Evolutionary conservation across 2,113 vertebrate species (phyloP).

Genomic region (Bos indicus): DNA sequence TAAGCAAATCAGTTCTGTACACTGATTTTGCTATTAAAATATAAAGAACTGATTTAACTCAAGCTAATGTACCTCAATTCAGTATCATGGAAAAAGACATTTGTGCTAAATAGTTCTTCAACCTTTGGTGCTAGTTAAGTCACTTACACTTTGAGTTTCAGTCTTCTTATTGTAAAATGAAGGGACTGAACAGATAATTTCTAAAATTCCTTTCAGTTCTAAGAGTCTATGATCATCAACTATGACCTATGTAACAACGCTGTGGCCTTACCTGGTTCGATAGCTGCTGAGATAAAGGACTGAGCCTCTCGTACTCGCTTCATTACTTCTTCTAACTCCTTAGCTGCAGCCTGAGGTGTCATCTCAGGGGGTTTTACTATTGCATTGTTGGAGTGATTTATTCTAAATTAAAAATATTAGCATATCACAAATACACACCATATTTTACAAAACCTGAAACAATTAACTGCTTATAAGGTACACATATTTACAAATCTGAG

Average conservation of each 20-base stretch:
- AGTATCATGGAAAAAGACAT: not conserved
- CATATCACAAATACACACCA: slow-evolving; percentile 68
- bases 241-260: slow-evolving; percentile 13
- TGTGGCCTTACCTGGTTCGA: slow-evolving; percentile 91
- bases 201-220: slow-evolving; percentile 63
- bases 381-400: slow-evolving; percentile 99
- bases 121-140: slow-evolving; percentile 23
- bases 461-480: slow-evolving; percentile 40
- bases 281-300: slow-evolving; percentile 94
- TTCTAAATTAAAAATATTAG: slow-evolving; percentile 84
- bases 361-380: slow-evolving; percentile 98
- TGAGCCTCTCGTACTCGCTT: slow-evolving; percentile 96
- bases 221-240: slow-evolving; percentile 37
- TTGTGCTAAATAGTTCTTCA: not conserved
- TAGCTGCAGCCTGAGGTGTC: slow-evolving; percentile 96
- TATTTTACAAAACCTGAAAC: slow-evolving; percentile 52
- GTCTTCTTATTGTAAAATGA: slow-evolving; percentile 58
- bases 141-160: slow-evolving; percentile 66
- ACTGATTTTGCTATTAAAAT: not conserved
- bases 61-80: not conserved
- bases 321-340: slow-evolving; percentile 97
- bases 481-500: slow-evolving; percentile 22
- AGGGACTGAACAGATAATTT: slow-evolving; percentile 43
- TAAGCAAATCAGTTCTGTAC: not conserved
- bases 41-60: not conserved